Percentiles rank a stretch among this genome's conserved stretches.
Evolutionary conservation across 2,797 vertebrate genomes (phyloP).

Genomic region (Pristis pectinata): DNA sequence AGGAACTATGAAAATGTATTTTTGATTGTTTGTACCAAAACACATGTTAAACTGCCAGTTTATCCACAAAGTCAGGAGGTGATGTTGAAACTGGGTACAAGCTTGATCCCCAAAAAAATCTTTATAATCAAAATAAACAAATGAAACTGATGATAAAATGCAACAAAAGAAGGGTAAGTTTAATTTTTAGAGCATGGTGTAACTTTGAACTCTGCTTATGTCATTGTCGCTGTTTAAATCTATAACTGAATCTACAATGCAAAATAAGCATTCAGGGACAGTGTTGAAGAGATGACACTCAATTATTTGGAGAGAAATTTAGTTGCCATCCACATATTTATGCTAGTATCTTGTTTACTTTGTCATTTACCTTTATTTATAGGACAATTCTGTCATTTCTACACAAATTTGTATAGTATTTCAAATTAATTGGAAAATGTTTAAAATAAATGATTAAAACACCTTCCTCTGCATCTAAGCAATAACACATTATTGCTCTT

Average conservation of each 20-base stretch:
- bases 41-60: not conserved
- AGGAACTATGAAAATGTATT: not conserved
- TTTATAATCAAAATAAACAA: not conserved
- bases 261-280: not conserved
- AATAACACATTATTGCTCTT: slow-evolving; percentile 4
- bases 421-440: slow-evolving; percentile 10
- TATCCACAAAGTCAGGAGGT: not conserved
- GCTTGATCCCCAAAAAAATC: not conserved
- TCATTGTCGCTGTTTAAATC: not conserved
- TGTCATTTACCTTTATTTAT: not conserved
- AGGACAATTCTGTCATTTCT: not conserved
- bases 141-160: not conserved
- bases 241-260: not conserved
- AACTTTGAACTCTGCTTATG: not conserved
- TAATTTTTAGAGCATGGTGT: not conserved
- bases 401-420: slow-evolving; percentile 17
- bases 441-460: slow-evolving; percentile 5
- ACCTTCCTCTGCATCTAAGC: not conserved
- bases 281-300: not conserved
- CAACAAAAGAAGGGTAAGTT: not conserved
- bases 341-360: not conserved
- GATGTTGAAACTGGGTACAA: not conserved
- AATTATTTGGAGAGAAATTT: not conserved
- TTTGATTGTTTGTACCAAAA: not conserved
- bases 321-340: not conserved